phyloP scores from a whole-genome alignment of 2,888 invertebrate genomes.

The Seladonia tumulorum region DNA sequence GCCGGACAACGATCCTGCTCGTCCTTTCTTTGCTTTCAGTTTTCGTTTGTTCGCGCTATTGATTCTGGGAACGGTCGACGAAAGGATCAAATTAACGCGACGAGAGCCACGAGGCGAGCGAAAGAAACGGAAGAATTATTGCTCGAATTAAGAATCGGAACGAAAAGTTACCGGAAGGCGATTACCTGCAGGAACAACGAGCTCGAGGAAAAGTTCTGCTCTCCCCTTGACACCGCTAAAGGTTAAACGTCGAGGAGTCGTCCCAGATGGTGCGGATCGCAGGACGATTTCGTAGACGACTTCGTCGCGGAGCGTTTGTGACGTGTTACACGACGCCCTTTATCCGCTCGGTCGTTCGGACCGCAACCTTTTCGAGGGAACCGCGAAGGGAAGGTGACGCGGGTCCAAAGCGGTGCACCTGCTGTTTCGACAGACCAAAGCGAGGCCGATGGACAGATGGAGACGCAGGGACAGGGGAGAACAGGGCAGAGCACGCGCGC shows the following conservation, averaged over 20 bases:
- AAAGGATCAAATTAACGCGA: not conserved
- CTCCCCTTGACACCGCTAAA: not conserved
- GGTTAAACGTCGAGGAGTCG: not conserved
- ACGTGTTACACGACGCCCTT: not conserved
- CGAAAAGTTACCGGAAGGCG: not conserved
- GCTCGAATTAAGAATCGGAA: not conserved
- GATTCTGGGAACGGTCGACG: not conserved
- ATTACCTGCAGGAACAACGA: not conserved
- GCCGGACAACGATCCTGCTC: not conserved
- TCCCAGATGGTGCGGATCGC: not conserved
- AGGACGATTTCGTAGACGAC: not conserved
- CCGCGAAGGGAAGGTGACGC: not conserved
- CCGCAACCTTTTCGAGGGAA: not conserved
- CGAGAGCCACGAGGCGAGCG: not conserved
- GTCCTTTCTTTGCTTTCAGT: too few species aligned
- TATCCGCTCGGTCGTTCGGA: not conserved
- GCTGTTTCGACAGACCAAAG: not conserved
- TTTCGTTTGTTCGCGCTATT: not conserved
- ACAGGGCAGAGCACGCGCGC: not conserved
- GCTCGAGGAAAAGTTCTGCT: not conserved
- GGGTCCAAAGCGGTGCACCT: conserved; percentile 3
- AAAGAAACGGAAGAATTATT: not conserved
- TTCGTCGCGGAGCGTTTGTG: too few species aligned
- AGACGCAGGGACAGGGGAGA: not conserved
- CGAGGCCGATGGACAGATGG: not conserved